Conservation (phyloP, 2,113 vertebrate genomes). For the Fregetta grallaria region DNA sequence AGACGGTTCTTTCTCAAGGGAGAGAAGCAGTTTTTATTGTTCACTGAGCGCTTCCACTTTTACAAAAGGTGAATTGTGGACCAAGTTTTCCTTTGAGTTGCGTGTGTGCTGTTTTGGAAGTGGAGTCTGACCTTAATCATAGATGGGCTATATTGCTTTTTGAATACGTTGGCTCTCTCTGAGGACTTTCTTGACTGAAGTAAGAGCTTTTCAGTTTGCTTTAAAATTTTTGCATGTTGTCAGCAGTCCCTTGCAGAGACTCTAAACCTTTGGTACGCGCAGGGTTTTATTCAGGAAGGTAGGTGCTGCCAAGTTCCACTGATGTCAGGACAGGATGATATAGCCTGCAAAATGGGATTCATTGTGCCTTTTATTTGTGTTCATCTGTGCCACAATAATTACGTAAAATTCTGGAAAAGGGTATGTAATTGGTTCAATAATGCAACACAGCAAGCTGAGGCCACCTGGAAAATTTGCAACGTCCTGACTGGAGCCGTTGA, state of each 20-base stretch:
- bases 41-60: conserved; percentile 97
- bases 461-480: neutral
- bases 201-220: neutral
- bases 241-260: neutral
- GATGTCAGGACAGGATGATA: neutral
- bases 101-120: neutral
- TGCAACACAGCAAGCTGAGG: neutral
- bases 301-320: neutral
- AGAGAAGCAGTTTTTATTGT: conserved; percentile 88
- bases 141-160: neutral
- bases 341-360: neutral
- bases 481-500: neutral
- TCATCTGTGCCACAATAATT: neutral
- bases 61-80: conserved; percentile 86
- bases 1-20: conserved; percentile 89
- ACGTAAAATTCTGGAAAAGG: neutral
- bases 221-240: neutral
- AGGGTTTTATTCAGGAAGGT: neutral
- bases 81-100: neutral
- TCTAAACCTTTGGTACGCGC: neutral
- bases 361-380: neutral
- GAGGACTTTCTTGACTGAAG: neutral
- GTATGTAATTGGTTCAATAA: neutral
- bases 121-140: neutral
- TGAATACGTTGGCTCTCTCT: neutral